Evolutionary conservation across 2,113 vertebrate species (phyloP).

Genomic region (Argyrosomus japonicus): DNA sequence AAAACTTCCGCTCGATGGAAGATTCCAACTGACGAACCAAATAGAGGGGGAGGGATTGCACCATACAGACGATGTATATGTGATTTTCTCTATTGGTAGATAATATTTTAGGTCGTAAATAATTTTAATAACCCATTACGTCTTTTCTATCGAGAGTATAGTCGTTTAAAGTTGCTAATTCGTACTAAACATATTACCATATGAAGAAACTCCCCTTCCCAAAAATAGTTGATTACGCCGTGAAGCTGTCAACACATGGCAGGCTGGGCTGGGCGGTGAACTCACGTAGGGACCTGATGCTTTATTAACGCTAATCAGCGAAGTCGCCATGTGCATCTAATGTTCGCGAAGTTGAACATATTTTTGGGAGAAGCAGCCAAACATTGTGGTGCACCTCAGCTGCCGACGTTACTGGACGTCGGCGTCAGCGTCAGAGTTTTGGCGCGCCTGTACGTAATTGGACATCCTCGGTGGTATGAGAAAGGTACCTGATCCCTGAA

Average conservation of each 20-base stretch:
- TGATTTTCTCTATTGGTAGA: rapidly evolving
- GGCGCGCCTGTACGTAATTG: slow-evolving; percentile 46
- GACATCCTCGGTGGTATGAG: not conserved
- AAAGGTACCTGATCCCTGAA: slow-evolving; percentile 34
- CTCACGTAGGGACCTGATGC: rapidly evolving
- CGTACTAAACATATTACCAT: rapidly evolving
- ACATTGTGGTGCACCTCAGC: not conserved
- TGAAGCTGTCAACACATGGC: slow-evolving; percentile 17
- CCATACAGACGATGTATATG: rapidly evolving
- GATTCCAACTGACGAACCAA: slow-evolving; percentile 29
- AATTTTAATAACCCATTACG: rapidly evolving
- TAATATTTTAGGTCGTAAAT: rapidly evolving
- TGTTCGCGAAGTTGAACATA: not conserved
- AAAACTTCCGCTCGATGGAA: slow-evolving; percentile 80
- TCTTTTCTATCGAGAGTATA: rapidly evolving
- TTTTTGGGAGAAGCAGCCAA: not conserved
- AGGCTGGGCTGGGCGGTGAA: not conserved
- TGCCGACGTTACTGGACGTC: not conserved
- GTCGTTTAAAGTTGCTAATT: rapidly evolving
- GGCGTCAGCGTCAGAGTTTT: slow-evolving; percentile 37
- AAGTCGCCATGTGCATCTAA: not conserved
- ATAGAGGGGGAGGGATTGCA: rapidly evolving
- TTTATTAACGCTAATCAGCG: not conserved
- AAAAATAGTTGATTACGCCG: not conserved
- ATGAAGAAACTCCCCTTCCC: rapidly evolving